A percentile compares a stretch with the other conserved stretches of the same genome.
Conservation (phyloP, 2,113 vertebrate species). For the Arothron firmamentum region DNA sequence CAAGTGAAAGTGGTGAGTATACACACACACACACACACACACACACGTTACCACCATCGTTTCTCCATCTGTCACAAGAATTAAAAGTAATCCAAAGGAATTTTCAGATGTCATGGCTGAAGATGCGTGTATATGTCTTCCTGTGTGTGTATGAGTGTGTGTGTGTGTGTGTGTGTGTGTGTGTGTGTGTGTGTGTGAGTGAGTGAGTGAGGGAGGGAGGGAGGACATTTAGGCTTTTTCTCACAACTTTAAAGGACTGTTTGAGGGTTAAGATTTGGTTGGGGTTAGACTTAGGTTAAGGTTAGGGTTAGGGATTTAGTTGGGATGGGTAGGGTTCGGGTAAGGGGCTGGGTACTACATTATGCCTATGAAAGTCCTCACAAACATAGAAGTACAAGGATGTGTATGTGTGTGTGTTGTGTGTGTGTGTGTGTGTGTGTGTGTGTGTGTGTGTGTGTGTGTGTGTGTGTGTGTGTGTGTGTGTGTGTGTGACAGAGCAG, state of each 20-base stretch:
- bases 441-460: constrained; percentile 14
- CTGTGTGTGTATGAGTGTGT: constrained; percentile 7
- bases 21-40: constrained; percentile 20
- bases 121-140: constrained; percentile 6
- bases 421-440: background rate
- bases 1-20: constrained; percentile 56
- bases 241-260: too few species aligned
- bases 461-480: background rate
- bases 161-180: constrained; percentile 5
- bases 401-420: constrained; percentile 7
- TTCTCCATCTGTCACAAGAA: constrained; percentile 44
- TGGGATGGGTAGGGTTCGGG: too few species aligned
- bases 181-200: background rate
- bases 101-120: constrained; percentile 2
- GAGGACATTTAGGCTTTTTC: too few species aligned
- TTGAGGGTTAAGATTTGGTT: too few species aligned
- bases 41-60: constrained; percentile 38
- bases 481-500: constrained; percentile 26
- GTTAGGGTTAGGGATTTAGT: too few species aligned
- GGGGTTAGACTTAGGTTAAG: too few species aligned
- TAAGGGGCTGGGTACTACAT: too few species aligned
- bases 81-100: constrained; percentile 6
- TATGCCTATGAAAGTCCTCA: too few species aligned
- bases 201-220: too few species aligned
- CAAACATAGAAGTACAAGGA: too few species aligned